Percentiles rank a stretch among this genome's conserved stretches.
phyloP scores from a whole-genome alignment of 2,888 invertebrate genomes.

The Sminthurides aquaticus region DNA sequence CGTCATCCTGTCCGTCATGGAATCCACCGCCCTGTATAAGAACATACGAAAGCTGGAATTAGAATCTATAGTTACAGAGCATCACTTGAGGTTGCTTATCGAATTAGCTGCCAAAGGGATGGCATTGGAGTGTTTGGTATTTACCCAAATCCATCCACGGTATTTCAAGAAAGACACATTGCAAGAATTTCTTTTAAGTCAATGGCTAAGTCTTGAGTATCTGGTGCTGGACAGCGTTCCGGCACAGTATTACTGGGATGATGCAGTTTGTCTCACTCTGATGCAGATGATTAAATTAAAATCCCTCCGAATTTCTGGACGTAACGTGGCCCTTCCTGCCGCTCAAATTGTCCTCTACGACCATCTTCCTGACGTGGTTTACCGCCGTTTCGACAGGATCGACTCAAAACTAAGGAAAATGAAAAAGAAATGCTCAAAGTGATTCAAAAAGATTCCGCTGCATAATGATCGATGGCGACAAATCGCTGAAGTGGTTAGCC shows the following conservation, averaged over 20 bases:
- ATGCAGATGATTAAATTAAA: slow-evolving; percentile 11
- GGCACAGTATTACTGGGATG: slow-evolving; percentile 18
- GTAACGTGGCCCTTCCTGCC: slow-evolving; percentile 3
- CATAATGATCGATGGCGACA: not conserved
- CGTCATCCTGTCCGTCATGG: slow-evolving; percentile 5
- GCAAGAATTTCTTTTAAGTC: slow-evolving; percentile 13
- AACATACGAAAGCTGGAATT: slow-evolving; percentile 12
- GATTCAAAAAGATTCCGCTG: no score
- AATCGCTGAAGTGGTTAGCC: no score
- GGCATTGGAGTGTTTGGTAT: slow-evolving; percentile 2
- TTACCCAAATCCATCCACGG: slow-evolving; percentile 17
- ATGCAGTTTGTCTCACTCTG: slow-evolving; percentile 12
- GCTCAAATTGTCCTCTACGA: slow-evolving; percentile 10
- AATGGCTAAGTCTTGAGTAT: slow-evolving; percentile 11
- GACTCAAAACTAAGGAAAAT: slow-evolving; percentile 13
- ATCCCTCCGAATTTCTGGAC: not conserved
- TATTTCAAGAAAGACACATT: slow-evolving; percentile 14
- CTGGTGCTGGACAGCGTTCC: slow-evolving; percentile 17
- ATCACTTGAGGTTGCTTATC: slow-evolving; percentile 7
- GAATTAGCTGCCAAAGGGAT: slow-evolving; percentile 4
- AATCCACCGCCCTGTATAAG: slow-evolving; percentile 1
- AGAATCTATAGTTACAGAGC: slow-evolving; percentile 19
- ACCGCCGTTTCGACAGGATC: not conserved
- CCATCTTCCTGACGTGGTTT: not conserved
- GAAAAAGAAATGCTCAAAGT: slow-evolving; percentile 10